Evolutionary conservation across 2,113 vertebrate genomes (phyloP), one percentile per base, ranked within the genome.

Genomic region (Zosterops borbonicus): DNA sequence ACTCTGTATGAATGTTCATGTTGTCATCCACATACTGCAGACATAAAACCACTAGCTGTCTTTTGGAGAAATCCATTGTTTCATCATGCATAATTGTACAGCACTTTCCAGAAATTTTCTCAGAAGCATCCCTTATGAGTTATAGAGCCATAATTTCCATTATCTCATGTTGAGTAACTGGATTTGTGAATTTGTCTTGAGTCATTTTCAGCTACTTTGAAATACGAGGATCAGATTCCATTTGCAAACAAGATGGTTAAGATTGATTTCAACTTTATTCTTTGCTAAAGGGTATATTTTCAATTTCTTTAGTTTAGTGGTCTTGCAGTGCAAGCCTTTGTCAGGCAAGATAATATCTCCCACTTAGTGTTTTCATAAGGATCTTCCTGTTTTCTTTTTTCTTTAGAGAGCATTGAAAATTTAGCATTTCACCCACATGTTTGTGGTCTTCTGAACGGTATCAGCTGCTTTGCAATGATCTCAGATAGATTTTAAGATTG

Each of bases 131-230:
- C 63, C 94, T 93, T 88, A 83, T 95, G 96, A 96, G 89, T 93
- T 95, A 89, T 20, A 81, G 83, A 94, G 86, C 86, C 91, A 63
- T 96, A 95, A 96, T 97, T 97, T 97, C 96, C 96, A 97, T 97
- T 97, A 97, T 96, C 96, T 97, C 94, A 97, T 97, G 94, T 95
- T 95, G 96, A 97, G 94, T 97, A 97, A 97, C 94, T 95, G 92
- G 83, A 96, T 94, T 95, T 97, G 95, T 94, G 94, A 95, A 96
- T 94, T 96, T 96, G 91, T 96, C 91, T 96, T 97, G 95, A 97
- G 92, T 96, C 95, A 97, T 94, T 97, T 97, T 95, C 95, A 95
- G 87, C 95, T 87, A 76, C 94, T 97, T 95, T 97, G 94, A 96
- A 96, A 97, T 94, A 94, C 3, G 89, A 97, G 91, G 91, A 95